Conservation (phyloP, 2,888 invertebrate genomes). For the Cheilosia vernalis region DNA sequence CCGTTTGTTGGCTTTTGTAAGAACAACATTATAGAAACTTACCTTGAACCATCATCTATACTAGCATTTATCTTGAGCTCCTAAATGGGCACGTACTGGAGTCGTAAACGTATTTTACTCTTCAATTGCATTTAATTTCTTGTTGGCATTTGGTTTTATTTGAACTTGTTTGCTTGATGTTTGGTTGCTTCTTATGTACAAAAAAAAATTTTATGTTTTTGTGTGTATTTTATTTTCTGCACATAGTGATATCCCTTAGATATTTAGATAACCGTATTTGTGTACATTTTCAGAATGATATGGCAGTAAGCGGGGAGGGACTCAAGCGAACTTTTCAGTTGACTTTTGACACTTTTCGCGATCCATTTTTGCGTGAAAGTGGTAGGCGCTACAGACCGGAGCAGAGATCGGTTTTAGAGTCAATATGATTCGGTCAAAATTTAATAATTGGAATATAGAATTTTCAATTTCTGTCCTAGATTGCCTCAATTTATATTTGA, state of each 20-base stretch:
- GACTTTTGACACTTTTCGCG: neutral
- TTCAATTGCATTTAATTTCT: conserved; percentile 38
- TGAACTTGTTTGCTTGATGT: conserved; percentile 35
- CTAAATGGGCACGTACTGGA: conserved; percentile 45
- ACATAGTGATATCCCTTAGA: conserved; percentile 38
- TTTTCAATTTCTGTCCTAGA: too few relatives aligned
- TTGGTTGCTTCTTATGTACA: conserved; percentile 57
- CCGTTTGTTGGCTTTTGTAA: conserved; percentile 53
- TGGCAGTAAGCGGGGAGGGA: conserved; percentile 40
- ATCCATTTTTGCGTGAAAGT: too few relatives aligned
- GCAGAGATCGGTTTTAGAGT: too few relatives aligned
- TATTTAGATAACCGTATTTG: conserved; percentile 49
- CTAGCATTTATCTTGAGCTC: conserved; percentile 43
- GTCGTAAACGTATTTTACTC: conserved; percentile 26
- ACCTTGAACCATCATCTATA: conserved; percentile 41
- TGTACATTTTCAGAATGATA: conserved; percentile 27
- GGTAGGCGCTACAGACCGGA: too few relatives aligned
- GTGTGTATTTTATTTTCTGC: conserved; percentile 68
- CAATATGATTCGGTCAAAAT: too few relatives aligned
- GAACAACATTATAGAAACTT: conserved; percentile 5
- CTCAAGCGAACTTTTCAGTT: neutral
- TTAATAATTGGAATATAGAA: too few relatives aligned
- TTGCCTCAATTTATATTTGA: too few relatives aligned
- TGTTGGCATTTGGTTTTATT: conserved; percentile 40
- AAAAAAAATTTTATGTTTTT: conserved; percentile 32